Evolutionary conservation across 2,113 vertebrate species (phyloP), one percentile per base, ranked within the genome.

Genomic region (Lynx canadensis): DNA sequence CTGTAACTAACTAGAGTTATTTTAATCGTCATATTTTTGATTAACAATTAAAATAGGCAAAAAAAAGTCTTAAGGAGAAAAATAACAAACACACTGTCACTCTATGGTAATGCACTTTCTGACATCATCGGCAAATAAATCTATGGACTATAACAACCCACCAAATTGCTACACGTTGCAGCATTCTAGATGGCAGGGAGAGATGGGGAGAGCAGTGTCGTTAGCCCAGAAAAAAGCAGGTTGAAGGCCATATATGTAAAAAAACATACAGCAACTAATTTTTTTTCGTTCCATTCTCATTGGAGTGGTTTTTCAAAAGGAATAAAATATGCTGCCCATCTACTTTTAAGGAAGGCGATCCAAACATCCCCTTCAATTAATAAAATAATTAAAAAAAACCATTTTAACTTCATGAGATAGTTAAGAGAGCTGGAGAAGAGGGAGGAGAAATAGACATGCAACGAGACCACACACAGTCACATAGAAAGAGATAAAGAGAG

Each of bases 311-410:
- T 86, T 78, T 45, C n/a, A 36, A 68, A 31, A 96, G 29, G 36
- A 84, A 65, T 93, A 84, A 89, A 88, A 82, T 96, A 90, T 27
- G 45, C 16, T 14, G 63, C 14, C 38, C 13, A 12, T 89, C 60
- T 96, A n/a, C 73, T 93, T 89, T 74, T 89, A 83, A 95, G 76
- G 84, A 92, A 87, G 23, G 10, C 36, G 71, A 74, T 60, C 71
- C 80, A 92, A 83, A 83, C n/a, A 91, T 94, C 36, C 63, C 76
- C 65, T 87, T 90, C 76, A 95, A 94, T 81, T 88, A 95, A 96
- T 96, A 93, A 91, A 85, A 97, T 85, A 88, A 93, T 79, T 7
- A 2, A 60, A 84, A 97, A 95, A 95, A 95, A 85, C 81, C 79
- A 41, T 52, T 88, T 93, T 92, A 78, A 92, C 55, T 69, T 96